phyloP scores from a whole-genome alignment of 2,888 invertebrate genomes.

The Drosophila pseudotakahashii region DNA sequence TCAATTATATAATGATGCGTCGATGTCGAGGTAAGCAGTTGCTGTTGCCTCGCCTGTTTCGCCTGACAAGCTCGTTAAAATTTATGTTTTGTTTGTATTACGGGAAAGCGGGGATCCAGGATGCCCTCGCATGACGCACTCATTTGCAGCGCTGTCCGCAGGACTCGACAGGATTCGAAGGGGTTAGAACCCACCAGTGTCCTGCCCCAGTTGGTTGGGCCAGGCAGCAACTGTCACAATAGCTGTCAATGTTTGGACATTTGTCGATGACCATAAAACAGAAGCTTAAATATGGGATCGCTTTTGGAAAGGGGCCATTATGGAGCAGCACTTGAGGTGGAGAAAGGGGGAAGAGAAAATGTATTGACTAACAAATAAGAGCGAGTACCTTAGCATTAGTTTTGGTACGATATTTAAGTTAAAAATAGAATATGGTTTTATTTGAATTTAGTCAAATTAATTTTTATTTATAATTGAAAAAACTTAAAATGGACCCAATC shows the following conservation, averaged over 20 bases:
- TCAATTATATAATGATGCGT: conserved; percentile 63
- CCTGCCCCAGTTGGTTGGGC: conserved; percentile 26
- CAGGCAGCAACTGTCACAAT: conserved; percentile 54
- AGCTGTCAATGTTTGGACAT: conserved; percentile 53
- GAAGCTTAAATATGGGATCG: conserved; percentile 37
- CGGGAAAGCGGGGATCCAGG: conserved; percentile 8
- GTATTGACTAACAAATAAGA: conserved; percentile 8
- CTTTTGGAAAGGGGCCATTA: conserved; percentile 5
- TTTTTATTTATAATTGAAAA: no score
- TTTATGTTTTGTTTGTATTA: conserved; percentile 67
- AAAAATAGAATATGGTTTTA: background rate
- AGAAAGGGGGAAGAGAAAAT: conserved; percentile 1
- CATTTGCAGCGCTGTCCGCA: conserved; percentile 39
- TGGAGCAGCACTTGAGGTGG: background rate
- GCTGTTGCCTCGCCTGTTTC: conserved; percentile 21
- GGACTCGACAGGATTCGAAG: conserved; percentile 12
- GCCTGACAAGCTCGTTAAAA: conserved; percentile 70
- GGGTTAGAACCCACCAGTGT: conserved; percentile 23
- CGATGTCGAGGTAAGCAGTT: conserved; percentile 12
- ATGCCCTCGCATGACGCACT: conserved; percentile 35
- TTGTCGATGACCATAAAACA: conserved; percentile 43
- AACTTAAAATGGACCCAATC: no score
- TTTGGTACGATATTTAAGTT: background rate
- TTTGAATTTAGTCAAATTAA: no score
- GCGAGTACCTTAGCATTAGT: background rate